phyloP scores from a whole-genome alignment of 2,888 invertebrate species.

The Pecten maximus region DNA sequence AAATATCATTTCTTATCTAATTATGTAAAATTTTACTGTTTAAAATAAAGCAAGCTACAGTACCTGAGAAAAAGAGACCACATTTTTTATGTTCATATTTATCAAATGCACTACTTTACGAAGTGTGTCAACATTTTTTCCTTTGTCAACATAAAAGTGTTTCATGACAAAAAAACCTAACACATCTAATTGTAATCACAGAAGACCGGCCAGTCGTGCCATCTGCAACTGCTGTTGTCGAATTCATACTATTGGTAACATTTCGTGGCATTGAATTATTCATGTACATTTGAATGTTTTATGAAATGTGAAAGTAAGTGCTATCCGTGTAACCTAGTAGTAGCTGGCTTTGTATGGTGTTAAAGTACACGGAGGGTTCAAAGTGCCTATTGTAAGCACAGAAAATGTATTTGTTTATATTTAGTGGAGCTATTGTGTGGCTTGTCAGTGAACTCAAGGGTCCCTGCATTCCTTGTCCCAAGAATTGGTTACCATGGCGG shows the following conservation, averaged over 20 bases:
- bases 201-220: neutral
- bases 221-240: conserved; percentile 13
- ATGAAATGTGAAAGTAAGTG: conserved; percentile 14
- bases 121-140: neutral
- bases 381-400: conserved; percentile 9
- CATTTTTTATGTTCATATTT: neutral
- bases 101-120: neutral
- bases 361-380: conserved; percentile 19
- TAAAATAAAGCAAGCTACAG: no score
- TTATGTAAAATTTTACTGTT: no score
- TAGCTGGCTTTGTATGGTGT: neutral
- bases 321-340: neutral
- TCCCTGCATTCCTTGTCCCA: conserved; percentile 30
- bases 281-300: conserved; percentile 35
- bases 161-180: neutral
- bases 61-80: neutral
- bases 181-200: neutral
- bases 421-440: neutral
- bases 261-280: conserved; percentile 29
- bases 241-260: conserved; percentile 2
- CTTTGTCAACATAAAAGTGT: neutral
- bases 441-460: conserved; percentile 14
- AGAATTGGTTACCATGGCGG: conserved; percentile 23
- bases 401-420: conserved; percentile 35
- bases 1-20: no score